Evolutionary conservation across 2,113 vertebrate genomes (phyloP).

Genomic region (Calyptomena viridis): DNA sequence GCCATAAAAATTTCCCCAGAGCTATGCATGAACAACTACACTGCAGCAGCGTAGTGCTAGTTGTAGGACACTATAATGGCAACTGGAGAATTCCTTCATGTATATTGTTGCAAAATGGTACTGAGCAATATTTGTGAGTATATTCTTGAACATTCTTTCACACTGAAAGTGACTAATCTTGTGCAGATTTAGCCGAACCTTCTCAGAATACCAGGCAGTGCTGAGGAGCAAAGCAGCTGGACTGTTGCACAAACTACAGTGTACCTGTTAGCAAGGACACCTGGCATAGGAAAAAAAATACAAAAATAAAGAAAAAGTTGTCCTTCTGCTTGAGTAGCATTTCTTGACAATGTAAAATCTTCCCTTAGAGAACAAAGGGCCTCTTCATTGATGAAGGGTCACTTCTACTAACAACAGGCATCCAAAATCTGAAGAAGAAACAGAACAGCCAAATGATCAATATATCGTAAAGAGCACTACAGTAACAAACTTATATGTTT

Average conservation of each 20-base stretch:
- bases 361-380: background rate
- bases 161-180: constrained; percentile 3
- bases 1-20: constrained; percentile 42
- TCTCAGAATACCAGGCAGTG: background rate
- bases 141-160: background rate
- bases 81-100: constrained; percentile 4
- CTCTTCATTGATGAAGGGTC: background rate
- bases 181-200: background rate
- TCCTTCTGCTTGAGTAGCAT: background rate
- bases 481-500: background rate
- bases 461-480: background rate
- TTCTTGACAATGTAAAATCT: background rate
- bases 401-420: background rate
- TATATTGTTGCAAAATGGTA: constrained; percentile 16
- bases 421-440: background rate
- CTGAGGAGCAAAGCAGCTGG: accelerated
- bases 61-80: background rate
- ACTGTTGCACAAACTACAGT: background rate
- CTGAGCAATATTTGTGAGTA: background rate
- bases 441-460: background rate
- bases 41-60: background rate
- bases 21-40: background rate
- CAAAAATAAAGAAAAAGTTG: no score
- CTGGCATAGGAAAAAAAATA: background rate
- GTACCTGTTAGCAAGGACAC: background rate